Evolutionary conservation across 2,113 vertebrate species (phyloP).

Genomic region (Sapayoa aenigma): DNA sequence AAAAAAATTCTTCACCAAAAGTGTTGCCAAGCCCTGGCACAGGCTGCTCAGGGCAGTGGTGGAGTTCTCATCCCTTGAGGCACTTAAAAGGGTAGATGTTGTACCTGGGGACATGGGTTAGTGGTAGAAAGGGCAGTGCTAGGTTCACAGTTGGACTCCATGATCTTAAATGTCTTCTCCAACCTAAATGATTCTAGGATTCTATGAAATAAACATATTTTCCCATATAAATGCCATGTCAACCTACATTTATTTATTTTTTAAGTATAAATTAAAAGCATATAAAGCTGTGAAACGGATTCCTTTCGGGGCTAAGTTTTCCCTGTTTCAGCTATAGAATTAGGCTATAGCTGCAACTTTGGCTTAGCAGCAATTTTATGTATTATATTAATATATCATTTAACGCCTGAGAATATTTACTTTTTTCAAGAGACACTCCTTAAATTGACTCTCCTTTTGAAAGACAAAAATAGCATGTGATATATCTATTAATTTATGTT

Average conservation of each 20-base stretch:
- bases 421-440: background rate
- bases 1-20: background rate
- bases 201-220: background rate
- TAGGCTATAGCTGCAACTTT: background rate
- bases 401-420: background rate
- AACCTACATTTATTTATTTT: background rate
- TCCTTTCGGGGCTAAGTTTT: background rate
- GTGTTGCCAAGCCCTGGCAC: background rate
- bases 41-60: background rate
- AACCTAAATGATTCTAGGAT: too few species aligned
- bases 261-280: background rate
- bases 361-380: background rate
- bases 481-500: background rate
- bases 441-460: background rate
- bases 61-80: too few species aligned
- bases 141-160: too few species aligned
- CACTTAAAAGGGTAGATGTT: background rate
- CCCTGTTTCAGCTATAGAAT: background rate
- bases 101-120: background rate
- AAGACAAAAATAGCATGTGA: background rate
- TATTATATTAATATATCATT: background rate
- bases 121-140: background rate
- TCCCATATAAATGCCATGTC: background rate
- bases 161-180: too few species aligned
- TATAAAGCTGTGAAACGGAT: background rate